phyloP scores from a whole-genome alignment of 53 echinoderm and acorn worm species.

The Apostichopus leukothele region DNA sequence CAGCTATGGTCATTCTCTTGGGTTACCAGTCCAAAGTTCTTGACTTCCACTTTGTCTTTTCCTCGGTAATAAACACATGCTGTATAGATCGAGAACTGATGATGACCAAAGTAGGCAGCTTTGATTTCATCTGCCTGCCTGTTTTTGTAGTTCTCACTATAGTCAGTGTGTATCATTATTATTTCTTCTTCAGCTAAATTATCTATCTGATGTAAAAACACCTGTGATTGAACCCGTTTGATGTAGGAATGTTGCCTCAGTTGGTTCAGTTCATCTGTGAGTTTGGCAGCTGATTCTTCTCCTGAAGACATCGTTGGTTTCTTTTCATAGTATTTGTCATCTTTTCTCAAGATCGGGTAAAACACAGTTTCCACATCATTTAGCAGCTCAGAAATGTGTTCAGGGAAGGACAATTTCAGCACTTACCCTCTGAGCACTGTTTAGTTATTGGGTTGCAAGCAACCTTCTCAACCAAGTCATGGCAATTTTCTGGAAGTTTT shows the following conservation, averaged over 20 bases:
- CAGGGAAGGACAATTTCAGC: neutral
- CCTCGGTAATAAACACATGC: neutral
- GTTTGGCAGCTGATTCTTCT: conserved; percentile 8
- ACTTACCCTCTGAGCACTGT: conserved; percentile 1
- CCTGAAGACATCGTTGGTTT: neutral
- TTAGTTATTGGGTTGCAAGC: neutral
- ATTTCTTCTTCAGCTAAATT: neutral
- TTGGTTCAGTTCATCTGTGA: neutral
- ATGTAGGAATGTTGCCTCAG: neutral
- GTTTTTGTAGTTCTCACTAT: conserved; percentile 16
- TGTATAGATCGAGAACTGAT: conserved; percentile 6
- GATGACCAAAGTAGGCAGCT: conserved; percentile 20
- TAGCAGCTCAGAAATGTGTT: neutral
- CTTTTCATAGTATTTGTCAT: conserved; percentile 12
- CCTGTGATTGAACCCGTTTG: neutral
- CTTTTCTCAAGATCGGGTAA: neutral
- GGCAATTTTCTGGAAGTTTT: too few relatives aligned
- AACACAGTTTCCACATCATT: conserved; percentile 6
- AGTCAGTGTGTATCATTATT: conserved; percentile 9
- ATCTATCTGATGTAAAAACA: neutral
- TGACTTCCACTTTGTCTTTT: neutral
- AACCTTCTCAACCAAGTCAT: too few relatives aligned
- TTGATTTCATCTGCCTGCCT: conserved; percentile 19
- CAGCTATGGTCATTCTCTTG: neutral
- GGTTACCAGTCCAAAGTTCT: neutral